Evolutionary conservation across 2,797 vertebrate species (phyloP).

Genomic region (Pangasius djambal): DNA sequence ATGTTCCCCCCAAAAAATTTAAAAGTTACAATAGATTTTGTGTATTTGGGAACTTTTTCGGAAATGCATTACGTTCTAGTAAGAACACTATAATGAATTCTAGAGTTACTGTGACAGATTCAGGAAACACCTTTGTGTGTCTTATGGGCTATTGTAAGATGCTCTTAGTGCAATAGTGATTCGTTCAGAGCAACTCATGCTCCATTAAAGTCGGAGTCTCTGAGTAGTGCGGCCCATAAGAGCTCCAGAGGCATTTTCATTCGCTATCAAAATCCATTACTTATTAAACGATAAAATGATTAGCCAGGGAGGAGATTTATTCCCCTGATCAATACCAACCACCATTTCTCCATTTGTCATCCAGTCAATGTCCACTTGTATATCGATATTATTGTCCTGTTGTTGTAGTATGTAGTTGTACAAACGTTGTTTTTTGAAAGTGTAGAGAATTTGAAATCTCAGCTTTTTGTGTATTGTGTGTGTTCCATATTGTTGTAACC

Average conservation of each 20-base stretch:
- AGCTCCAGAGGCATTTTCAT: constrained; percentile 46
- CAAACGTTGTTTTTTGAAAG: constrained; percentile 35
- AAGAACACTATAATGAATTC: constrained; percentile 15
- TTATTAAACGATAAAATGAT: constrained; percentile 44
- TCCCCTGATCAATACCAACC: constrained; percentile 27
- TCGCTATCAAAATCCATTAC: constrained; percentile 34
- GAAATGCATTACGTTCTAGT: not conserved
- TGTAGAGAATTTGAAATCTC: constrained; percentile 50
- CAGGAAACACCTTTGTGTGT: constrained; percentile 20
- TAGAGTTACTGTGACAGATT: constrained; percentile 24
- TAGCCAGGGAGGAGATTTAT: constrained; percentile 37
- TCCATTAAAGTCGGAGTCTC: constrained; percentile 6
- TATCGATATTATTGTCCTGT: constrained; percentile 56
- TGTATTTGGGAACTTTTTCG: not conserved
- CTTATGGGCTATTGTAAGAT: constrained; percentile 6
- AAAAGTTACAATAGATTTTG: not conserved
- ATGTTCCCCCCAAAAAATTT: not conserved
- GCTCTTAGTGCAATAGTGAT: constrained; percentile 29
- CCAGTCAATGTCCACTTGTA: constrained; percentile 55
- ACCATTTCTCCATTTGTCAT: constrained; percentile 52
- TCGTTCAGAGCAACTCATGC: not conserved
- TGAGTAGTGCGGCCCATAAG: not conserved
- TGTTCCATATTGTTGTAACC: constrained; percentile 55
- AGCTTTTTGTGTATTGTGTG: constrained; percentile 47
- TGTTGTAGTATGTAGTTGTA: constrained; percentile 45